phyloP scores from a whole-genome alignment of 2,113 vertebrate genomes.

The Pyxicephalus adspersus region DNA sequence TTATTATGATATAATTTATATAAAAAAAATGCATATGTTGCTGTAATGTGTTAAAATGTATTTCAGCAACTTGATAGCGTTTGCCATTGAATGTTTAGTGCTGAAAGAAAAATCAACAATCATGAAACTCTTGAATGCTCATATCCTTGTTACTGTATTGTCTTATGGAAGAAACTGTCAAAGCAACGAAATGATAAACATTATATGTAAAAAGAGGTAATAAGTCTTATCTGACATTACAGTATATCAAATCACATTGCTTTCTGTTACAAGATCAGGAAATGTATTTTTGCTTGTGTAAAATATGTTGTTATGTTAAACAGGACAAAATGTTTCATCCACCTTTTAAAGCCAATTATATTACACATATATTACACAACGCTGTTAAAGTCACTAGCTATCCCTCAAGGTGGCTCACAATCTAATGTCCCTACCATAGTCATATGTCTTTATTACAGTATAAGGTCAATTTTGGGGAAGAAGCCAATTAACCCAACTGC shows the following conservation, averaged over 20 bases:
- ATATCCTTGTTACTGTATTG: constrained; percentile 40
- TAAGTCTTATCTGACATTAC: constrained; percentile 42
- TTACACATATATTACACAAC: no score
- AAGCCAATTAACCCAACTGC: no score
- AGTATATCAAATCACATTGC: constrained; percentile 32
- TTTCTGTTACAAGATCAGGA: not conserved
- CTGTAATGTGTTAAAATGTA: not conserved
- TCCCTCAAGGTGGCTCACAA: no score
- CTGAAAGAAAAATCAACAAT: constrained; percentile 16
- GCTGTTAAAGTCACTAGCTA: no score
- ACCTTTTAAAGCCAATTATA: no score
- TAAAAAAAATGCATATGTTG: not conserved
- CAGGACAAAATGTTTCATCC: no score
- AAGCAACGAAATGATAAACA: constrained; percentile 37
- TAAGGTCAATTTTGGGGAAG: no score
- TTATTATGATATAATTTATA: constrained; percentile 4
- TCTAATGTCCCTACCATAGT: no score
- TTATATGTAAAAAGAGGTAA: constrained; percentile 38
- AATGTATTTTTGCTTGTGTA: constrained; percentile 5
- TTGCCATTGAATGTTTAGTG: constrained; percentile 8
- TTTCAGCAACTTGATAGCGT: not conserved
- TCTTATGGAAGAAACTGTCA: constrained; percentile 44
- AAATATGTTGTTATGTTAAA: constrained; percentile 11
- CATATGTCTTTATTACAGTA: no score
- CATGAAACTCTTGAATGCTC: constrained; percentile 5